phyloP scores from a whole-genome alignment of 2,888 invertebrate species.

The Uloborus plumipes region DNA sequence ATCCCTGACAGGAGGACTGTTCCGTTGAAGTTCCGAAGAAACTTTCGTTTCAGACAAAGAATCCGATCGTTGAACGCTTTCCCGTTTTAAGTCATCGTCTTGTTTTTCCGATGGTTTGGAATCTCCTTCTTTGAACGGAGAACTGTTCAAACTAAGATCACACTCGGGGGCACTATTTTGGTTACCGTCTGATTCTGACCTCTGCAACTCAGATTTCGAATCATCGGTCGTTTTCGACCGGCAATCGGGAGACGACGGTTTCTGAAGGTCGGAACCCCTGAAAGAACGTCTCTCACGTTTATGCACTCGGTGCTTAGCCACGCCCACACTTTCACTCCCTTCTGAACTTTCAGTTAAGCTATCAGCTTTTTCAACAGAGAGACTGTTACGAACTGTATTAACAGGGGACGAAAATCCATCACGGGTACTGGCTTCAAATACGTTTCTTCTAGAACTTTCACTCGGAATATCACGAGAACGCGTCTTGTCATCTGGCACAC shows the following conservation, averaged over 20 bases:
- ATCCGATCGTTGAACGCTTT: slow-evolving; percentile 15
- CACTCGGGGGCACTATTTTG: slow-evolving; percentile 55
- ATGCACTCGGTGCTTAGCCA: slow-evolving; percentile 19
- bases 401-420: no score
- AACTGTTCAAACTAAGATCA: slow-evolving; percentile 51
- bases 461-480: not conserved
- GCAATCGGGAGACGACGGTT: slow-evolving; percentile 29
- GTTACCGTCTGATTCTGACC: slow-evolving; percentile 53
- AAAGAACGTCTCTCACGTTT: slow-evolving; percentile 46
- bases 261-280: slow-evolving; percentile 41
- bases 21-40: slow-evolving; percentile 36
- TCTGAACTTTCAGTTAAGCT: slow-evolving; percentile 48
- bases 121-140: slow-evolving; percentile 44
- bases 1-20: slow-evolving; percentile 53
- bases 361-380: slow-evolving; percentile 33
- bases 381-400: no score
- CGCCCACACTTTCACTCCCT: slow-evolving; percentile 17
- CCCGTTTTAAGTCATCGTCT: not conserved
- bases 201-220: slow-evolving; percentile 38
- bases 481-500: not conserved
- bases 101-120: slow-evolving; percentile 46
- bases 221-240: slow-evolving; percentile 35
- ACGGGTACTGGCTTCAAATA: not conserved
- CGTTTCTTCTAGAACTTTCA: not conserved
- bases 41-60: not conserved